Evolutionary conservation across 2,888 invertebrate species (phyloP), one percentile per base, ranked within the genome.

Genomic region (Xanthorhoe spadicearia): DNA sequence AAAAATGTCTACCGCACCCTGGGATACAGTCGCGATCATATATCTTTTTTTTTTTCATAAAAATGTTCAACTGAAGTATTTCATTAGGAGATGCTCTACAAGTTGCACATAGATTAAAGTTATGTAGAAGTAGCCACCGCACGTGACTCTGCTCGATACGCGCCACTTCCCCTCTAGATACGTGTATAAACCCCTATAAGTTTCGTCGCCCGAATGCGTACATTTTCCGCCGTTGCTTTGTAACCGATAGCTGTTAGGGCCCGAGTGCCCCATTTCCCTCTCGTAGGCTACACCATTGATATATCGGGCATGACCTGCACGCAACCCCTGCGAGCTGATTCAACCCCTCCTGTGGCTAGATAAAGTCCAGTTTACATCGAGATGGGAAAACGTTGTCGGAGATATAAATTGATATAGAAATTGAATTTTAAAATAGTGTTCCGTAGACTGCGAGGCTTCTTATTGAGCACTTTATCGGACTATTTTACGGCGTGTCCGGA

Each of bases 361-460:
- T 72, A 72, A 61, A 63, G 68, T 63, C 56, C 48, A 62, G 23
- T 64, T 49, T 70, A 28, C 46, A 10, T 53, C 56, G 54, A 17
- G n/a, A 15, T 35, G 18, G 46, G 28, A 57, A 62, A 46, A 10
- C 19, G 58, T 65, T 52, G 28, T 64, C 59, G 65, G 38, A 49
- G 52, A 65, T 55, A 70, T 71, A 70, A 68, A 73, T 68, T 68
- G 66, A 71, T 68, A 65, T 57, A 71, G 69, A 70, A 69, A 73
- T 69, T 71, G 67, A 71, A 73, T 73, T 70, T 66, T 67, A 70
- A 71, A 70, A 69, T 61, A 71, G 56, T 64, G 61, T 50, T 65
- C 57, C 28, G 65, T 57, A 23, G 53, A 62, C 63, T 66, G 52
- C 19, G 59, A 43, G 53, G 57, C 38, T 48, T 63, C 46, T 66